Conservation (phyloP, 2,113 vertebrate species). For the Cynopterus brachyotis region DNA sequence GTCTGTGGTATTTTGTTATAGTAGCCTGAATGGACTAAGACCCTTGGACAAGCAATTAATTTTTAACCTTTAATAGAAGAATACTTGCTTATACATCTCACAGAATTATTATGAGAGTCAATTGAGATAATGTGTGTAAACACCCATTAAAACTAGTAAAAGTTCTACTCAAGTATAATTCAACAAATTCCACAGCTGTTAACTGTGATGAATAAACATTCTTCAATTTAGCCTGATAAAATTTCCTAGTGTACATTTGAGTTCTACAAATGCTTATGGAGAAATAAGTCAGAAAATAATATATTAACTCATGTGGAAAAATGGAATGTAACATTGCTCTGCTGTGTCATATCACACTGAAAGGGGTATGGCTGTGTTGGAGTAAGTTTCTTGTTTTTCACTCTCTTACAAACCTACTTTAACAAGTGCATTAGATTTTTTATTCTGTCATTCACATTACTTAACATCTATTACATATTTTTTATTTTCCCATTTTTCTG, state of each 20-base stretch:
- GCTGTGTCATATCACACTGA: not conserved
- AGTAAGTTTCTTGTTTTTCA: not conserved
- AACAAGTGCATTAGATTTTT: not conserved
- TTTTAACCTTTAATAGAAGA: not conserved
- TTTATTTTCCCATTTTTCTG: not conserved
- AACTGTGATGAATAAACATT: slow-evolving; percentile 53
- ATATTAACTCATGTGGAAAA: not conserved
- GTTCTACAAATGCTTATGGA: not conserved
- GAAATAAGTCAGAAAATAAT: not conserved
- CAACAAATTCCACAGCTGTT: slow-evolving; percentile 59
- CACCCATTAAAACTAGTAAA: slow-evolving; percentile 1
- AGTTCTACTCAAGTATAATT: slow-evolving; percentile 40
- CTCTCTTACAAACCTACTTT: not conserved
- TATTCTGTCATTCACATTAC: not conserved
- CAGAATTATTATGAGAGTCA: not conserved
- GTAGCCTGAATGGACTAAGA: not conserved
- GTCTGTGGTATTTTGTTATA: not conserved
- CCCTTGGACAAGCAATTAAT: not conserved
- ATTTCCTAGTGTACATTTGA: slow-evolving; percentile 1
- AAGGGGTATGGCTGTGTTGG: not conserved
- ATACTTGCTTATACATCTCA: not conserved
- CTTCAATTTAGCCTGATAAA: slow-evolving; percentile 28
- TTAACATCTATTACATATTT: not conserved
- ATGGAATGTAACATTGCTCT: not conserved
- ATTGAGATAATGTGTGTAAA: slow-evolving; percentile 10